Base-by-base conservation (phyloP, 2,888 invertebrate species). In the Subacronicta megacephala region DNA sequence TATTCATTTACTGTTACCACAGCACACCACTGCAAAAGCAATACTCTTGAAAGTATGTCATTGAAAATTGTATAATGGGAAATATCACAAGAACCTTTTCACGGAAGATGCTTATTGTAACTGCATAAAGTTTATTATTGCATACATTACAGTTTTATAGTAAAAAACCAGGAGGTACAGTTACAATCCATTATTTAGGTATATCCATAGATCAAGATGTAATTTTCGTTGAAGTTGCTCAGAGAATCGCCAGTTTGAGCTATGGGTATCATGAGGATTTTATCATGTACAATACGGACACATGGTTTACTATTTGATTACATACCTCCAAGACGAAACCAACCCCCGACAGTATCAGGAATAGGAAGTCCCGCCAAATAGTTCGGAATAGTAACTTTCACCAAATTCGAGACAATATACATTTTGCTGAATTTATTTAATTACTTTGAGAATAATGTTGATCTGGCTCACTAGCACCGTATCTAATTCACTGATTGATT, bases 321-420 rank as follows among this genome's bases (percentile, higher is more conserved):
- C 84, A 86, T 80, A 98, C 98, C 95, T 91, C 98, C 96, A 70
- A 98, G 95, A 80, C 95, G 96, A 89, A 98, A 98, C 97, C 98
- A 97, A 84, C 98, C 98, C 66, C 97, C 96, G 72, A 98, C 89
- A 12, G 96, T 95, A 83, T 97, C 96, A 7, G 98, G 98, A 87
- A 98, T 96, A 16, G 98, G 98, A 68, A 98, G 94, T 84, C 95
- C 95, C 52, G 97, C 95, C 78, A 98, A 95, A 94, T 98, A 98
- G 90, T 97, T 96, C 5, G 98, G 98, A 74, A 98, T 89, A 38
- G 96, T 95, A 63, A 96, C 96, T 93, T 97, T 97, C 4, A 98
- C 96, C 80, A 98, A 90, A 82, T 96, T 95, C 49, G 97, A 96
- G 54, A 98, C 82, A 46, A 96, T 92, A 90, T 97, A 96, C 98